Conservation (phyloP, 2,113 vertebrate species). For the Malurus cyaneus region DNA sequence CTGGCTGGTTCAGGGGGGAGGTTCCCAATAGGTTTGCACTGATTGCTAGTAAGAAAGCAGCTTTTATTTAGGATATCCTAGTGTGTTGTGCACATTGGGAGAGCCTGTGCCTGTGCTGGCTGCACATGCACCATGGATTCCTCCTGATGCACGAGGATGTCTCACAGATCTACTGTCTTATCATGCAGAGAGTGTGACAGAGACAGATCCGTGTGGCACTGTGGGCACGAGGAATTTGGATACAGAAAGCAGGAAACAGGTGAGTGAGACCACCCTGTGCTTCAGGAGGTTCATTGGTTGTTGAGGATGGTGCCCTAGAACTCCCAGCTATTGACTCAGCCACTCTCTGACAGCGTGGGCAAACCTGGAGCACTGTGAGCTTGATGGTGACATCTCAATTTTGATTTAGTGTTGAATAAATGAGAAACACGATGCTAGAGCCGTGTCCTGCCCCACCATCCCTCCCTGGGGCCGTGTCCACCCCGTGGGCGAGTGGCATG, state of each 20-base stretch:
- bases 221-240: rapidly evolving
- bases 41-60: background rate
- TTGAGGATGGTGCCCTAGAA: background rate
- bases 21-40: background rate
- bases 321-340: background rate
- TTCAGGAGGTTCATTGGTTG: background rate
- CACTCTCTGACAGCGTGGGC: background rate
- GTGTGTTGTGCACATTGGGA: background rate
- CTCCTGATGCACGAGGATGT: background rate
- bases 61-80: background rate
- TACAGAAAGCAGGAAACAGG: rapidly evolving
- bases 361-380: background rate
- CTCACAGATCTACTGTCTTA: background rate
- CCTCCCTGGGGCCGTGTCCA: background rate
- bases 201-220: background rate
- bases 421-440: background rate
- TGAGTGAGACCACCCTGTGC: rapidly evolving
- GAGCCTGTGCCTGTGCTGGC: background rate
- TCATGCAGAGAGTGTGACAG: background rate
- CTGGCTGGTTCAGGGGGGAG: background rate
- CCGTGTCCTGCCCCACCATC: background rate
- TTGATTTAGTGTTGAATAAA: background rate
- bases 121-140: background rate
- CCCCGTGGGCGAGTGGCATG: rapidly evolving
- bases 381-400: background rate